Base-by-base conservation (phyloP, 2,797 vertebrate species). In the Cuniculus paca region DNA sequence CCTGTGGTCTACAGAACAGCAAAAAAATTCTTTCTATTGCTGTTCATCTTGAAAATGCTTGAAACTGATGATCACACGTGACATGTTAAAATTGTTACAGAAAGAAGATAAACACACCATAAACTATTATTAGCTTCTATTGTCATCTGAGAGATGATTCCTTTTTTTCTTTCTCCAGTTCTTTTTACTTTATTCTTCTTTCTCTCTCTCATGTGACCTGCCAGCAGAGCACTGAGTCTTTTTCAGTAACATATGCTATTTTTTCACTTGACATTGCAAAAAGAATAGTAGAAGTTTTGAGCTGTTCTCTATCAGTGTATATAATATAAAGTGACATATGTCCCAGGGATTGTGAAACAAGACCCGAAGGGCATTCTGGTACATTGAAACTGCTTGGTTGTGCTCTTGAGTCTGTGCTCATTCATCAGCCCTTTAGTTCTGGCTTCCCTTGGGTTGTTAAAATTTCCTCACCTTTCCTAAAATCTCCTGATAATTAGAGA, bases 331-430 rank as follows among this genome's bases (percentile, higher is more conserved):
- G 92, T 80, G 89, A 82, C 83, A 84, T 77, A 72, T 83, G 75
- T 93, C 93, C 28, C 61, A 93, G 87, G 81, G 81, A 79, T 94
- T 94, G 89, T 96, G 87, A 97, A n/a, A 75, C 36, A 95, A 91
- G 94, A 54, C 75, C 80, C 83, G 54, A 36, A 93, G 89, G 95
- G 81, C 72, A 81, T 72, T 39, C 31, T 54, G 86, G 31, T 65
- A 6, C 52, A 39, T 1, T 58, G 63, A 93, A 94, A 84, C 34
- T 70, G 39, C 60, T 58, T 58, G n/a, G 7, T n/a, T 89, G 54
- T 74, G 19, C n/a, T 93, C 75, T 58, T 39, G 42, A 92, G 7
- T 39, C 61, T 22, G 2, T 54, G 48, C 28, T 81, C 80, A 36
- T 93, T 61, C 12, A 1, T 42, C 65, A 95, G 0, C 95, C 28